phyloP scores from a whole-genome alignment of 2,113 vertebrate species.

The Echinops telfairi region DNA sequence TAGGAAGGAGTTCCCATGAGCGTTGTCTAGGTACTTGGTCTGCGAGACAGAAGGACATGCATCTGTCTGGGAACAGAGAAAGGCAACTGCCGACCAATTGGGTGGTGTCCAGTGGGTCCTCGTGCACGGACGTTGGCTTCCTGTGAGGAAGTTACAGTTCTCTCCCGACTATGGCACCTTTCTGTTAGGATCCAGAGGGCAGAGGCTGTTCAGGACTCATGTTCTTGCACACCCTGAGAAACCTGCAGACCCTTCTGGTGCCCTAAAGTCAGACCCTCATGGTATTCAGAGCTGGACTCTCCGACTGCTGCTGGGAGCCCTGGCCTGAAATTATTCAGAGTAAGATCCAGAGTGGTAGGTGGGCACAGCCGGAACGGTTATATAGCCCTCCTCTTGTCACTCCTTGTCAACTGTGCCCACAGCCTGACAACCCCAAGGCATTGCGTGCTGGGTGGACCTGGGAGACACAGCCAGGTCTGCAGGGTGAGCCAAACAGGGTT shows the following conservation, averaged over 20 bases:
- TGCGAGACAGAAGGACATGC: constrained; percentile 6
- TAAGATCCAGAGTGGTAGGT: no score
- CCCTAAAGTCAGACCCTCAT: background rate
- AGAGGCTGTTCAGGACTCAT: background rate
- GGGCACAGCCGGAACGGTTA: background rate
- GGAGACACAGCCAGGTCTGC: background rate
- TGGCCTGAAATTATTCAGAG: background rate
- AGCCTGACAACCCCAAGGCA: background rate
- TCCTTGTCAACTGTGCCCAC: background rate
- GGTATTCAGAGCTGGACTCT: background rate
- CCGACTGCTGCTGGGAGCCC: background rate
- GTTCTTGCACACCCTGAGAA: background rate
- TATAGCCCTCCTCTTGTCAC: background rate
- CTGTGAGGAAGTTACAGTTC: background rate
- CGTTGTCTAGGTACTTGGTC: constrained; percentile 39
- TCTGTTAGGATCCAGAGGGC: background rate
- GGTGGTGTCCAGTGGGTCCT: background rate
- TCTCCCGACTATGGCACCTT: background rate
- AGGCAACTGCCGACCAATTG: background rate
- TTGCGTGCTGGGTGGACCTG: no score
- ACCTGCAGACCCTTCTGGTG: background rate
- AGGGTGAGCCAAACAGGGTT: background rate
- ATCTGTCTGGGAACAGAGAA: constrained; percentile 10
- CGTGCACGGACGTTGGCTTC: background rate
- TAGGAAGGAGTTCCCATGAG: constrained; percentile 15